A percentile compares a stretch with the other conserved stretches of the same genome.
Evolutionary conservation across 1,140 invertebrate genomes (phyloP).

Genomic region (Drosophila aff.): DNA sequence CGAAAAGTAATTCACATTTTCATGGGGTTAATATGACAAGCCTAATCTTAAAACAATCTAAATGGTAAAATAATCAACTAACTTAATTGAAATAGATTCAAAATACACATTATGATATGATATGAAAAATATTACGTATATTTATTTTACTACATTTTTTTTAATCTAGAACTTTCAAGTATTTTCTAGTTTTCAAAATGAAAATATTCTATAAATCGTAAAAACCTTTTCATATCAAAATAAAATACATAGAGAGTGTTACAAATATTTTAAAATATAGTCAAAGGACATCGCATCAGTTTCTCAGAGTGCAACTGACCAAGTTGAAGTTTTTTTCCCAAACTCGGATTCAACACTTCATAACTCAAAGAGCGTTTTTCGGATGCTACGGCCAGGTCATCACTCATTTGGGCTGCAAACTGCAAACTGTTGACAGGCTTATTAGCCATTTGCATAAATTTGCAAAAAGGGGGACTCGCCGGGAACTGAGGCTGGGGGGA

Average conservation of each 20-base stretch:
- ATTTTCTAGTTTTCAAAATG: no score
- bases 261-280: background rate
- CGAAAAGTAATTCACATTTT: no score
- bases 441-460: slow-evolving; percentile 84
- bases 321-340: slow-evolving; percentile 47
- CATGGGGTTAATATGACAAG: no score
- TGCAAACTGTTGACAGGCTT: slow-evolving; percentile 84
- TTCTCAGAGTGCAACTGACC: slow-evolving; percentile 16
- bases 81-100: no score
- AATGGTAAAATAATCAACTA: no score
- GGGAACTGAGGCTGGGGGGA: slow-evolving; percentile 22
- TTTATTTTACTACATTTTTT: no score
- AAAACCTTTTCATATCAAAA: background rate
- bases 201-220: no score
- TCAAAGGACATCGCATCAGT: background rate
- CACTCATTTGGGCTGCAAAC: slow-evolving; percentile 65
- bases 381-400: slow-evolving; percentile 51
- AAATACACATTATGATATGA: no score
- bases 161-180: no score
- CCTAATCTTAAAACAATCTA: no score
- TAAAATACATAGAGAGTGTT: background rate
- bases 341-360: slow-evolving; percentile 70
- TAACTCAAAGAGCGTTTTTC: slow-evolving; percentile 69
- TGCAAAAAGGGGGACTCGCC: slow-evolving; percentile 28
- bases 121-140: no score